Percentiles rank a stretch among this genome's conserved stretches.
These are phyloP conservation scores for Poecile montanus DNA, from an alignment of 2,797 vertebrate species.

Conservation along the genomic window DNA sequence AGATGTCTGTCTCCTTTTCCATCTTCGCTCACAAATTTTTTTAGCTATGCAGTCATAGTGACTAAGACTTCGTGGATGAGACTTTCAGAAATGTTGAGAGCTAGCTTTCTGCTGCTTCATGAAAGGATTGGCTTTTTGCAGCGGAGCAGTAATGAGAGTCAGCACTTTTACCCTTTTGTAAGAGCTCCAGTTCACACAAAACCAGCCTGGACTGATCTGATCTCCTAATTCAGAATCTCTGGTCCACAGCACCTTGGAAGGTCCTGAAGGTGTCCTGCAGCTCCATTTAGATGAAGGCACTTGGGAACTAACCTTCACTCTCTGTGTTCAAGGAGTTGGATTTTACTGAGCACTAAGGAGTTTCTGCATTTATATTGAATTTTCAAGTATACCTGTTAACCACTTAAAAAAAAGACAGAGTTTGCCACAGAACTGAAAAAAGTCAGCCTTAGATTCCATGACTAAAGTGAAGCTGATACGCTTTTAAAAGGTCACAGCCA, in stretches of 20 bases:
- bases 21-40: background rate
- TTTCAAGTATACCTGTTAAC: background rate
- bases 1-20: background rate
- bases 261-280: background rate
- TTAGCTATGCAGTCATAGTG: background rate
- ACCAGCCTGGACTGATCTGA: fast-evolving
- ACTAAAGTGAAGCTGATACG: background rate
- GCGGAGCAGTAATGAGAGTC: background rate
- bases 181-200: background rate
- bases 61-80: background rate
- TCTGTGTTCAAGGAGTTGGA: background rate
- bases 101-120: background rate
- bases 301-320: background rate
- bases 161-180: background rate
- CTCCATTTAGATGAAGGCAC: background rate
- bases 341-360: background rate
- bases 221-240: background rate
- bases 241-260: background rate
- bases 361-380: background rate
- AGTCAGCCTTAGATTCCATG: background rate
- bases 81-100: background rate
- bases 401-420: background rate
- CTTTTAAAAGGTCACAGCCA: background rate
- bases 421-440: background rate
- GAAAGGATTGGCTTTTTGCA: background rate